A percentile compares a stretch with the other conserved stretches of the same genome.
Conservation (phyloP, 2,797 vertebrate genomes). For the Parauchenoglanis ngamensis region DNA sequence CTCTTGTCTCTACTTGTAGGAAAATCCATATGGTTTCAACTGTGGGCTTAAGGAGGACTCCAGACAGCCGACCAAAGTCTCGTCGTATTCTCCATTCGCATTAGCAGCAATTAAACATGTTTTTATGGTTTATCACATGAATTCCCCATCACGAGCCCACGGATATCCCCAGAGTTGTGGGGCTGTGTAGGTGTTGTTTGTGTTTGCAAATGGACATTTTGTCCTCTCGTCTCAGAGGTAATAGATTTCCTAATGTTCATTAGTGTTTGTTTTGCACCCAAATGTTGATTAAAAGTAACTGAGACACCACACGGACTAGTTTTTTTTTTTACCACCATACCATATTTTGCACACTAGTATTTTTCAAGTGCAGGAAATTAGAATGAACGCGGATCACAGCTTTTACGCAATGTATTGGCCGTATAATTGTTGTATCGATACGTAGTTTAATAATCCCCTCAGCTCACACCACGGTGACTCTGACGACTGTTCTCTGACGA, state of each 20-base stretch:
- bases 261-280: constrained; percentile 38
- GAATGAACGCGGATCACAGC: background rate
- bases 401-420: background rate
- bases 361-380: background rate
- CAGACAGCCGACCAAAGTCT: background rate
- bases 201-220: constrained; percentile 55
- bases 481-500: constrained; percentile 25
- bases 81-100: constrained; percentile 28
- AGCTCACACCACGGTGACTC: constrained; percentile 11
- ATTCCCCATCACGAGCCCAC: constrained; percentile 69
- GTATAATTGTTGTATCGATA: constrained; percentile 37
- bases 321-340: background rate
- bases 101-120: constrained; percentile 60
- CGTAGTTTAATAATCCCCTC: constrained; percentile 43
- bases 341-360: background rate
- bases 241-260: constrained; percentile 52
- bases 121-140: constrained; percentile 57
- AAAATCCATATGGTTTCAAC: constrained; percentile 18
- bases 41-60: background rate
- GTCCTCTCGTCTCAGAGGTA: constrained; percentile 49
- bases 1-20: background rate
- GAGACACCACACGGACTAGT: background rate
- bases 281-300: constrained; percentile 36
- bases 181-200: constrained; percentile 59
- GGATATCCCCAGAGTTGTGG: constrained; percentile 73